A percentile compares a stretch with the other conserved stretches of the same genome.
Conservation (phyloP, 2,113 vertebrate genomes). For the Halcyon senegalensis region DNA sequence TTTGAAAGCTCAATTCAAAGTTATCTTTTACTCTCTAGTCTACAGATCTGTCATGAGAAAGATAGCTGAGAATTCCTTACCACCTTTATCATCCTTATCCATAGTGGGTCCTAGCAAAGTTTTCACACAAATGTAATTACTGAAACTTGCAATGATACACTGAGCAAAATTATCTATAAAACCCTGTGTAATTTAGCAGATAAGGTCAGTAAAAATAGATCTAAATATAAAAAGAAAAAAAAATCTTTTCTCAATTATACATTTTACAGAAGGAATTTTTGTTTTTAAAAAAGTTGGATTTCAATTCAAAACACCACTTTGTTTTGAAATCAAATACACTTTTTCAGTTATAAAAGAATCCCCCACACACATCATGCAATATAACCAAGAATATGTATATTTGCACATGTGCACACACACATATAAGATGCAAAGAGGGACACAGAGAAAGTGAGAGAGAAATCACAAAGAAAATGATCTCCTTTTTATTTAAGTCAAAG, state of each 20-base stretch:
- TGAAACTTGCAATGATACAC: background rate
- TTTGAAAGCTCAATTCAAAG: background rate
- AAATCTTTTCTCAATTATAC: background rate
- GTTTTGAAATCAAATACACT: background rate
- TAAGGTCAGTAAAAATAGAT: background rate
- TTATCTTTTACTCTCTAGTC: background rate
- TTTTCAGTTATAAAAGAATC: background rate
- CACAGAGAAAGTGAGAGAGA: background rate
- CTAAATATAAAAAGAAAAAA: background rate
- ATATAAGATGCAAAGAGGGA: background rate
- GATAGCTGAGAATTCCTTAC: background rate
- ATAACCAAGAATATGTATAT: background rate
- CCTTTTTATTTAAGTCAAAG: background rate
- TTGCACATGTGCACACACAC: background rate
- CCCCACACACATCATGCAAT: background rate
- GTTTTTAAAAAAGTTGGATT: background rate
- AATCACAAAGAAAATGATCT: background rate
- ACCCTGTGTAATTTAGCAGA: background rate
- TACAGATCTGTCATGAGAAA: background rate
- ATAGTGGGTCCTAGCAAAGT: background rate
- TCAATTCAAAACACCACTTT: background rate
- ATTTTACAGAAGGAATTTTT: background rate
- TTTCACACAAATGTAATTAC: background rate
- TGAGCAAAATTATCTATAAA: background rate
- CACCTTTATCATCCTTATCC: background rate